Conservation (phyloP, 2,113 vertebrate genomes). For the Misgurnus mizolepis region DNA sequence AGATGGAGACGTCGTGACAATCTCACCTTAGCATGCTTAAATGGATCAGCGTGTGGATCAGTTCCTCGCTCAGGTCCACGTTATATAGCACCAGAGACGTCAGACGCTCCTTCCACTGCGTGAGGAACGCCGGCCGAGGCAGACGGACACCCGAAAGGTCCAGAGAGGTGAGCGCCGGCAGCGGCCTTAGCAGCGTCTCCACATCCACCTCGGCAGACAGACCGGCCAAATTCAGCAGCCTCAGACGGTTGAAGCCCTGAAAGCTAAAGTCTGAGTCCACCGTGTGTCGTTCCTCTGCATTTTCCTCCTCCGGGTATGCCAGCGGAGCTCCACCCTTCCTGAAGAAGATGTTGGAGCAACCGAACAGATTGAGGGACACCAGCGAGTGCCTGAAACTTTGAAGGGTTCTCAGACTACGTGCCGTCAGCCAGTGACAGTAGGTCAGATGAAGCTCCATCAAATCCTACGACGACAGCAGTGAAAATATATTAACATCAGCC, state of each 20-base stretch:
- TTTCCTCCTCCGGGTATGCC: slow-evolving; percentile 82
- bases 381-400: slow-evolving; percentile 86
- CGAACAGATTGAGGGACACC: slow-evolving; percentile 92
- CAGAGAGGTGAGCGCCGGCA: slow-evolving; percentile 83
- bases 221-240: slow-evolving; percentile 90
- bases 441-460: slow-evolving; percentile 93
- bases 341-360: slow-evolving; percentile 90
- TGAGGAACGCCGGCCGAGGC: slow-evolving; percentile 84
- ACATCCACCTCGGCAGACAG: slow-evolving; percentile 84
- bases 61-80: slow-evolving; percentile 92
- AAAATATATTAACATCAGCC: neutral
- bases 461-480: slow-evolving; percentile 74
- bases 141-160: slow-evolving; percentile 89
- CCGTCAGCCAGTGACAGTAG: slow-evolving; percentile 90
- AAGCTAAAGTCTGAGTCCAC: slow-evolving; percentile 91
- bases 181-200: slow-evolving; percentile 83
- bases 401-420: slow-evolving; percentile 90
- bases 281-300: slow-evolving; percentile 84
- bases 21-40: slow-evolving; percentile 86
- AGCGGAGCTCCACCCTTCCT: slow-evolving; percentile 84
- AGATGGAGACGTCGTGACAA: neutral
- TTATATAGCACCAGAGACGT: slow-evolving; percentile 95
- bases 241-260: slow-evolving; percentile 88
- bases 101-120: slow-evolving; percentile 92
- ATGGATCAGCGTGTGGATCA: slow-evolving; percentile 85